Conservation (phyloP, 1,140 invertebrate genomes). For the Luehdorfia chinensis region DNA sequence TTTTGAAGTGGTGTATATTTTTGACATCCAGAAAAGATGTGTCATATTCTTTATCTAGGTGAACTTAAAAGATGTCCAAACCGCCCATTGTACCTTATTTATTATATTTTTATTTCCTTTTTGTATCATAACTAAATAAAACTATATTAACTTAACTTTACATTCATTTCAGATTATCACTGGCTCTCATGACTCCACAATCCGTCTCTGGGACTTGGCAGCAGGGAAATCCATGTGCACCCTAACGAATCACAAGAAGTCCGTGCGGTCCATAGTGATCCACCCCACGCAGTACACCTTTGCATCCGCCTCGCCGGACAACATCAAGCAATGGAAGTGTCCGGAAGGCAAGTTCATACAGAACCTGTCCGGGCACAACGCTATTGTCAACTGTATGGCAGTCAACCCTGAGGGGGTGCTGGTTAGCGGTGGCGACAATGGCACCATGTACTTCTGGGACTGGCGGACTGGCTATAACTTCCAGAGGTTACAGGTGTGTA, state of each 20-base stretch:
- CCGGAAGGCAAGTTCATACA: constrained; percentile 99
- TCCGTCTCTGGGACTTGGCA: constrained; percentile 98
- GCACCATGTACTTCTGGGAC: constrained; percentile 99
- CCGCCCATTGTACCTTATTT: too few relatives aligned
- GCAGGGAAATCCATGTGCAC: constrained; percentile 96
- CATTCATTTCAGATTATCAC: constrained; percentile 80
- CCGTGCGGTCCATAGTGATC: constrained; percentile 92
- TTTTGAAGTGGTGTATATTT: too few relatives aligned
- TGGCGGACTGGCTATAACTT: constrained; percentile 99
- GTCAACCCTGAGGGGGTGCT: constrained; percentile 96
- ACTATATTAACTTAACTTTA: too few relatives aligned
- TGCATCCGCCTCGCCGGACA: constrained; percentile 98
- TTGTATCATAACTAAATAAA: too few relatives aligned
- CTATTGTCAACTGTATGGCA: constrained; percentile 97
- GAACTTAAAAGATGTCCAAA: too few relatives aligned
- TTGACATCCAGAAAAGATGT: too few relatives aligned
- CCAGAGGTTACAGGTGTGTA: constrained; percentile 86
- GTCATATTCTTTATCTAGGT: too few relatives aligned
- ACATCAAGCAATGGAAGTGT: constrained; percentile 99
- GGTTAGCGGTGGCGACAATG: constrained; percentile 99
- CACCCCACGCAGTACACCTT: constrained; percentile 98
- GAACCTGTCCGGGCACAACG: constrained; percentile 97
- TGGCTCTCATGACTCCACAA: constrained; percentile 90
- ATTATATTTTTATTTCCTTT: too few relatives aligned
- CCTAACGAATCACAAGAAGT: constrained; percentile 99